Percentiles rank a stretch among this genome's conserved stretches.
Evolutionary conservation across 1,140 invertebrate genomes (phyloP).

Genomic region (Neodiprion pinetum): DNA sequence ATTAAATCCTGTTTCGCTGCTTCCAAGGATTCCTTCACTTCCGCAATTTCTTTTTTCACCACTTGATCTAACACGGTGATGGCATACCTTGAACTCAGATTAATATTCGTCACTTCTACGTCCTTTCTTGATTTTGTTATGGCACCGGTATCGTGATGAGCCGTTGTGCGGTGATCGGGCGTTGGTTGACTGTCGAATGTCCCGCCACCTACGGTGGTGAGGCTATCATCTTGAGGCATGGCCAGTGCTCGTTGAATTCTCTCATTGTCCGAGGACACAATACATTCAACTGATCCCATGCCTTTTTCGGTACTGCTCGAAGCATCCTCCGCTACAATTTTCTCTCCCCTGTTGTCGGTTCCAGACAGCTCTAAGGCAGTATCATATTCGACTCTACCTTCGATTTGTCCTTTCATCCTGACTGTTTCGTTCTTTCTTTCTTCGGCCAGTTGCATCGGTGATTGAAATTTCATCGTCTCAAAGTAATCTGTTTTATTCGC

Average conservation of each 20-base stretch:
- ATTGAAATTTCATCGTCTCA: neutral
- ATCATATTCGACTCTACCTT: neutral
- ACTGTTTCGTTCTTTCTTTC: neutral
- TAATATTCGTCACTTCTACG: constrained; percentile 63
- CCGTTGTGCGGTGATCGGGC: constrained; percentile 32
- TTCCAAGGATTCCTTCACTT: constrained; percentile 73
- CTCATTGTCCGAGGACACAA: neutral
- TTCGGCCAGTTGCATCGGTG: neutral
- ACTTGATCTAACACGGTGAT: constrained; percentile 61
- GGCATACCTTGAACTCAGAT: constrained; percentile 57
- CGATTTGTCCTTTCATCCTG: constrained; percentile 14
- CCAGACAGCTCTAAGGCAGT: constrained; percentile 1
- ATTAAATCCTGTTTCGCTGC: constrained; percentile 71
- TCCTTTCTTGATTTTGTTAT: constrained; percentile 75
- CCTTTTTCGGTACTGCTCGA: constrained; percentile 26
- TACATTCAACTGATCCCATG: constrained; percentile 14
- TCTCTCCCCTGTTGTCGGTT: constrained; percentile 18
- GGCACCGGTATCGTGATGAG: constrained; percentile 64
- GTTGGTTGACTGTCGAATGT: neutral
- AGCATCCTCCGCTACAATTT: constrained; percentile 30
- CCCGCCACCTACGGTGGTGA: neutral
- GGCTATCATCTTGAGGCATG: constrained; percentile 29
- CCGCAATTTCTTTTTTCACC: constrained; percentile 70
- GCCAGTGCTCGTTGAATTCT: constrained; percentile 29
- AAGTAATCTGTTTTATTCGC: neutral